These are phyloP conservation scores for Cynopterus sphinx DNA, from an alignment of 2,797 vertebrate genomes.

Conservation along the genomic window DNA sequence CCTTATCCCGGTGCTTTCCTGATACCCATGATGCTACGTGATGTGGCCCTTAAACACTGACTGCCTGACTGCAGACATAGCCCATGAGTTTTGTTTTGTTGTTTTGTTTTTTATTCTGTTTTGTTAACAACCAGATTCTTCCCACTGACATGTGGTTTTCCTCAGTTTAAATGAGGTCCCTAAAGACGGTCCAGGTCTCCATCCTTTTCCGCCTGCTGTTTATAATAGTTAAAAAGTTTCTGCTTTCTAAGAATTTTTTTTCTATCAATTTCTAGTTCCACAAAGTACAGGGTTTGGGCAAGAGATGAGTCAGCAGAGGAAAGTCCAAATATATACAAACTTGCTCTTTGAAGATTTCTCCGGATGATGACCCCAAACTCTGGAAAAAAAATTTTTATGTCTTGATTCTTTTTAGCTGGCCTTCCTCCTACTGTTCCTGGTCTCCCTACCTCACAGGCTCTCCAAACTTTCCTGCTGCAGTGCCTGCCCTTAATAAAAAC, in stretches of 20 bases:
- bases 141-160: background rate
- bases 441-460: background rate
- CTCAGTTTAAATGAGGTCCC: background rate
- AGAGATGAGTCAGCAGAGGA: background rate
- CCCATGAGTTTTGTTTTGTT: background rate
- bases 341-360: background rate
- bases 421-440: background rate
- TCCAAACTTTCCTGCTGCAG: background rate
- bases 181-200: background rate
- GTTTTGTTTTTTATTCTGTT: background rate
- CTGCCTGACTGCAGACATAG: background rate
- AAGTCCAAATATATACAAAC: background rate
- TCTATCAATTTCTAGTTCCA: background rate
- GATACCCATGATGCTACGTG: background rate
- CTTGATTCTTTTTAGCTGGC: background rate
- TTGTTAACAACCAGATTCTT: background rate
- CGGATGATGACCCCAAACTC: background rate
- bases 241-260: background rate
- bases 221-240: background rate
- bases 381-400: background rate
- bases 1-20: background rate
- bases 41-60: background rate
- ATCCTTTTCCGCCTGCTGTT: background rate
- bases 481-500: background rate
- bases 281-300: background rate